phyloP scores from a whole-genome alignment of 2,888 invertebrate genomes.

The Eledone cirrhosa region DNA sequence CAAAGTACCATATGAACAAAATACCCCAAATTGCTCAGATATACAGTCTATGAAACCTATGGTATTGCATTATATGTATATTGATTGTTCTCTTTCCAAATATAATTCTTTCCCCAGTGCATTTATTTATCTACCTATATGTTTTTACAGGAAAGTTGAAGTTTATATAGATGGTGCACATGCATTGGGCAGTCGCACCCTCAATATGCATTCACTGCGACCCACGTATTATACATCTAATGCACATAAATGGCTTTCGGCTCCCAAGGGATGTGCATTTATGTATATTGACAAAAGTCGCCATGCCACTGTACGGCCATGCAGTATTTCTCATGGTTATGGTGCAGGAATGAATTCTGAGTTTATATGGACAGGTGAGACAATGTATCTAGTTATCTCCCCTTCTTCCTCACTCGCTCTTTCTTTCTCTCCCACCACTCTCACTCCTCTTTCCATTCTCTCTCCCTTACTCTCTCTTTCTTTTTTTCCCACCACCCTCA shows the following conservation, averaged over 20 bases:
- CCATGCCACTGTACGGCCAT: slow-evolving; percentile 52
- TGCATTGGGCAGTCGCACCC: slow-evolving; percentile 56
- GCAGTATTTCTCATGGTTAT: slow-evolving; percentile 64
- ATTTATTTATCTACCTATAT: background rate
- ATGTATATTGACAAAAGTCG: slow-evolving; percentile 57
- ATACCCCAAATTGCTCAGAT: too few relatives aligned
- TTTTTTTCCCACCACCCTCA: too few relatives aligned
- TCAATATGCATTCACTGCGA: slow-evolving; percentile 48
- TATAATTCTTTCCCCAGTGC: background rate
- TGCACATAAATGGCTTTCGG: slow-evolving; percentile 65
- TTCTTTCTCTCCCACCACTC: too few relatives aligned
- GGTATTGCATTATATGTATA: too few relatives aligned
- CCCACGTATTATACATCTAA: slow-evolving; percentile 63
- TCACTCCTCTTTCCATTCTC: too few relatives aligned
- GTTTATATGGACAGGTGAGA: slow-evolving; percentile 64
- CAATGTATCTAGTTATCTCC: background rate
- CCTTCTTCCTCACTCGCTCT: background rate
- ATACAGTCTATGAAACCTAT: too few relatives aligned
- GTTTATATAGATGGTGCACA: slow-evolving; percentile 65
- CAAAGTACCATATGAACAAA: too few relatives aligned
- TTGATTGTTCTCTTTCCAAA: too few relatives aligned
- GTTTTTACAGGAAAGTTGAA: slow-evolving; percentile 45
- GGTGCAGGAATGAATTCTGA: slow-evolving; percentile 63
- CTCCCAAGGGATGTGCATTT: slow-evolving; percentile 63
- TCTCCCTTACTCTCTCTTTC: too few relatives aligned